Base-by-base conservation (phyloP, 1,140 invertebrate genomes). In the Sinella curviseta region DNA sequence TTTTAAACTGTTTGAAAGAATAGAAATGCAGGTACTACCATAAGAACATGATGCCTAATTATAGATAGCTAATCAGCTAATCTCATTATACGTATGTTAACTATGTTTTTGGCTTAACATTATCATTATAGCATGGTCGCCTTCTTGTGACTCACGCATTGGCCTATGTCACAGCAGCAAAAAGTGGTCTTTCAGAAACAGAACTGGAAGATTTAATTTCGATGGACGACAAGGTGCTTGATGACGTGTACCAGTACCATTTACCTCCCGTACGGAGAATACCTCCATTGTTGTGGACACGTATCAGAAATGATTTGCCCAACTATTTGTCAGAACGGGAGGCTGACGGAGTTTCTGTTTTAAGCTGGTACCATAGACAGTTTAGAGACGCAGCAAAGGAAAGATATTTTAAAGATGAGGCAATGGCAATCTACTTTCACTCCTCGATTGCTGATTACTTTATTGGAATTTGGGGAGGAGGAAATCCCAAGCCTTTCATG, bases 161-260 rank as follows among this genome's bases (percentile, higher is more conserved):
- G 48, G 95, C 96, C 0, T 98, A 98, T 86, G 97, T 98, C 84
- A 98, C 96, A 14, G 95, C 95, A 28, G 86, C 87, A 33, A 86
- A 87, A 84, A 55, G 75, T 77, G 36, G 75, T 24, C 24, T 54
- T 33, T 33, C 95, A 0, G 96, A 98, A 87, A 95, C 94, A 0
- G 96, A 98, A 86, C 87, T 98, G 0, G 96, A 98, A 87, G 96
- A 98, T 89, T 87, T 97, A 12, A 97, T 98, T 81, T 97, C 96
- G 0, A 85, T 98, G 70, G 96, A 98, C 84, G 96, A 99, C 87
- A 94, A 93, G 86, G 94, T 96, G 0, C 87, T 99, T 60, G 97
- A 99, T 85, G 97, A 99, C 85, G 97, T 99, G 0, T 99, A 99
- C 85, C 97, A 99, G 86, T 99, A 99, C 86, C 96, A 99, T 89